Percentiles rank a stretch among this genome's conserved stretches.
These are phyloP conservation scores for Muscidifurax raptorellus DNA, from an alignment of 1,140 invertebrate species.

Conservation along the genomic window DNA sequence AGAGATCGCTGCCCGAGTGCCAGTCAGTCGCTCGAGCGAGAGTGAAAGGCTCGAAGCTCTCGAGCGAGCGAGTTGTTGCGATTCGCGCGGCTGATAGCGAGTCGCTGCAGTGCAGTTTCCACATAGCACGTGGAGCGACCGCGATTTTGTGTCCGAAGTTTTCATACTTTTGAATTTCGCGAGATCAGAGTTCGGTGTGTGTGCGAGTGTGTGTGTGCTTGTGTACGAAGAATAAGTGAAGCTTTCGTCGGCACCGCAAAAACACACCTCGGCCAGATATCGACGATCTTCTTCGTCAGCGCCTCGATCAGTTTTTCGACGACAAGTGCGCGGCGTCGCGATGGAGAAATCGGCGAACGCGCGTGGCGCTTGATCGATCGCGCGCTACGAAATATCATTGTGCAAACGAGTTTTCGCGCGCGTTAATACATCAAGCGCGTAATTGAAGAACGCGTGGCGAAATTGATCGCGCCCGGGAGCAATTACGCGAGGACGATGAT, in stretches of 20 bases:
- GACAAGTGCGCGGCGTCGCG: background rate
- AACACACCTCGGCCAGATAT: no score
- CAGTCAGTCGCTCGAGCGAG: constrained; percentile 43
- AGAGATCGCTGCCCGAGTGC: constrained; percentile 35
- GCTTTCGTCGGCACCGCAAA: no score
- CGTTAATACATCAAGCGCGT: constrained; percentile 25
- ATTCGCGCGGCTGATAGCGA: no score
- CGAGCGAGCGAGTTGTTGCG: constrained; percentile 31
- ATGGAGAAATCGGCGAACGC: background rate
- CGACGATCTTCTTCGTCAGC: no score
- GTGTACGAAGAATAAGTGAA: no score
- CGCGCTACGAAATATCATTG: constrained; percentile 32
- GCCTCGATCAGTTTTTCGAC: no score
- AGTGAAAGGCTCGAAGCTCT: constrained; percentile 49
- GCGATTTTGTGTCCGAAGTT: background rate
- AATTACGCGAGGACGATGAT: background rate
- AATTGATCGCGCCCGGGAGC: constrained; percentile 1
- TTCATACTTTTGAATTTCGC: no score
- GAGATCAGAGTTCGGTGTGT: no score
- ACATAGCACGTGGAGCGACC: constrained; percentile 1
- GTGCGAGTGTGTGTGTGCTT: background rate
- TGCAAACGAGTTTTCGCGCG: constrained; percentile 36
- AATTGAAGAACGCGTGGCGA: constrained; percentile 13
- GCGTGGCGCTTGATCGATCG: constrained; percentile 31
- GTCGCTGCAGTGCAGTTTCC: background rate